Evolutionary conservation across 2,797 vertebrate genomes (phyloP), one percentile per base, ranked within the genome.

Genomic region (Anabacerthia variegaticeps): DNA sequence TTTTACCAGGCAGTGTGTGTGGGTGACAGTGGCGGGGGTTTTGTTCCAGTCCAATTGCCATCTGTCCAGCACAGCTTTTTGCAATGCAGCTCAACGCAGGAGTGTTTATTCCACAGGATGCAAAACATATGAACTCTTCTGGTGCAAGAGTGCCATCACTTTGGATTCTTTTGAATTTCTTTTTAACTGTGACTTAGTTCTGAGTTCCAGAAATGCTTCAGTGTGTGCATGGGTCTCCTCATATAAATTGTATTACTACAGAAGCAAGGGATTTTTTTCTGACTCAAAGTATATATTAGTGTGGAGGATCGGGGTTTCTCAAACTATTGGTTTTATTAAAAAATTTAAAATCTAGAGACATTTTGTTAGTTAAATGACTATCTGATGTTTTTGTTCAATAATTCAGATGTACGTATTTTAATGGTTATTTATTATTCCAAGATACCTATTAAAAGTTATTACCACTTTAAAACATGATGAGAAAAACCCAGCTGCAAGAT

Each of bases 41-140:
- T 72, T 89, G 91, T 93, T 93, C 91, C 72, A 65, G 89, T 96
- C 88, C 96, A 84, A 79, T 89, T 97, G 96, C 97, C 97, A 93
- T 97, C 97, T 97, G 96, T 96, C 95, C 93, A 93, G 92, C 91
- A 93, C 93, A 92, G 88, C 86, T 97, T 97, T 97, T 95, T 96
- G 92, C 30, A 16, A 63, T 52, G 86, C 94, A 93, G 82, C 92
- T 96, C 78, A 82, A 74, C 87, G 90, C 67, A 92, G 89, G 73
- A 92, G 89, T 95, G 92, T 96, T 97, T 97, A 94, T 96, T 95
- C 95, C 81, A 92, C 36, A 63, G 96, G 95, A 95, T 93, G 68
- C 79, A 91, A 63, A 52, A 58, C 36, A 10, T 62, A 76, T 1
- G 7, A 78, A 77, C 67, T 86, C 77, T 85, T 77, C 62, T 92